phyloP scores from a whole-genome alignment of 2,113 vertebrate species.

The Oostethus manadensis region DNA sequence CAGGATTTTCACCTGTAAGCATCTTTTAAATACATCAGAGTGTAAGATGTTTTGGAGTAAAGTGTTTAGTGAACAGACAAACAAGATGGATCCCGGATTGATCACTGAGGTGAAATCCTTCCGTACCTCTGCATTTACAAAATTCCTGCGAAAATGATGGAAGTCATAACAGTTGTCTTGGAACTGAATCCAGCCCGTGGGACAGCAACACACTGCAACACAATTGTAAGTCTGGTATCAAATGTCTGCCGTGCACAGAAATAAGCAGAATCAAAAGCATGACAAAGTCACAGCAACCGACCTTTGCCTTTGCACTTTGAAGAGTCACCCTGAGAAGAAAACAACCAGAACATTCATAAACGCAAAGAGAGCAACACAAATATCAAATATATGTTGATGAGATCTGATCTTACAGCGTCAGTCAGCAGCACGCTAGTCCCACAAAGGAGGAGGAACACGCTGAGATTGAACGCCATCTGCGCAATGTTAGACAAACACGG shows the following conservation, averaged over 20 bases:
- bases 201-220: neutral
- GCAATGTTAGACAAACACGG: neutral
- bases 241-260: too few species aligned
- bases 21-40: too few species aligned
- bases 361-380: neutral
- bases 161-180: neutral
- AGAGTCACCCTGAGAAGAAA: neutral
- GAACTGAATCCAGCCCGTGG: neutral
- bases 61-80: neutral
- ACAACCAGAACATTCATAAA: neutral
- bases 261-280: neutral
- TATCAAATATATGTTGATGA: accelerated
- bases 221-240: neutral
- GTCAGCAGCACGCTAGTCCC: neutral
- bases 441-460: neutral
- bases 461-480: neutral
- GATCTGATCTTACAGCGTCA: neutral
- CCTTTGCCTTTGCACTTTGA: too few species aligned
- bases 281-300: too few species aligned
- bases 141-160: neutral
- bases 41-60: neutral
- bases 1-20: neutral
- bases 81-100: neutral
- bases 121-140: neutral
- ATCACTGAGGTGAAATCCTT: neutral